Conservation (phyloP, 1,140 invertebrate species). For the Cyrtorhinus lividipennis region DNA sequence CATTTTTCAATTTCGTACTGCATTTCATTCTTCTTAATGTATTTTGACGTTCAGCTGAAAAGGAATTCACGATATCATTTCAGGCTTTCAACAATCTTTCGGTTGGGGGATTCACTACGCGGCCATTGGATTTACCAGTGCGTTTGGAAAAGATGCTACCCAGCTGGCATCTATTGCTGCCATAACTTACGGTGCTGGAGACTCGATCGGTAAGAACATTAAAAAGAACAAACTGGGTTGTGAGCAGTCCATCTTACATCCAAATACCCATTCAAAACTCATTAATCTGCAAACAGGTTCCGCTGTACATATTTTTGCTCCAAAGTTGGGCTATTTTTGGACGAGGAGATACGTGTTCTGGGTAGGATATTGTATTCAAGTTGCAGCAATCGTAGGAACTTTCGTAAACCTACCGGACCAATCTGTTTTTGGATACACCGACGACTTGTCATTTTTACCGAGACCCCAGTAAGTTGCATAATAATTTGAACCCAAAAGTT, state of each 20-base stretch:
- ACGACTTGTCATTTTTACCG: conserved; percentile 7
- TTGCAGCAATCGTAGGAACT: conserved; percentile 14
- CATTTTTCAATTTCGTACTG: too few relatives aligned
- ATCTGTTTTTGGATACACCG: conserved; percentile 22
- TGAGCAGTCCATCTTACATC: too few relatives aligned
- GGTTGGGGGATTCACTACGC: conserved; percentile 88
- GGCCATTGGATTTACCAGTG: conserved; percentile 65
- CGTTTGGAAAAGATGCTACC: conserved; percentile 62
- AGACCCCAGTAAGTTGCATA: background rate
- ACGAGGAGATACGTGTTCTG: conserved; percentile 16
- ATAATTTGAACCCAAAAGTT: too few relatives aligned
- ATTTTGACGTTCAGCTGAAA: too few relatives aligned
- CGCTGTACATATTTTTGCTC: conserved; percentile 1
- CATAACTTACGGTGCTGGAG: conserved; percentile 81
- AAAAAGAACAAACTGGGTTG: too few relatives aligned
- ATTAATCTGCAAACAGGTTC: background rate
- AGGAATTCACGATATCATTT: too few relatives aligned
- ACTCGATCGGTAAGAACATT: conserved; percentile 64
- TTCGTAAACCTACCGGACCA: conserved; percentile 20
- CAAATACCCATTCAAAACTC: too few relatives aligned
- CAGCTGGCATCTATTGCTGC: conserved; percentile 78
- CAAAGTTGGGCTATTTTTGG: conserved; percentile 7
- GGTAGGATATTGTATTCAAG: conserved; percentile 19
- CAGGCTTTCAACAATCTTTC: conserved; percentile 83
- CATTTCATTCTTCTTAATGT: too few relatives aligned